Conservation (phyloP, 2,888 invertebrate species). For the Amiota communis region DNA sequence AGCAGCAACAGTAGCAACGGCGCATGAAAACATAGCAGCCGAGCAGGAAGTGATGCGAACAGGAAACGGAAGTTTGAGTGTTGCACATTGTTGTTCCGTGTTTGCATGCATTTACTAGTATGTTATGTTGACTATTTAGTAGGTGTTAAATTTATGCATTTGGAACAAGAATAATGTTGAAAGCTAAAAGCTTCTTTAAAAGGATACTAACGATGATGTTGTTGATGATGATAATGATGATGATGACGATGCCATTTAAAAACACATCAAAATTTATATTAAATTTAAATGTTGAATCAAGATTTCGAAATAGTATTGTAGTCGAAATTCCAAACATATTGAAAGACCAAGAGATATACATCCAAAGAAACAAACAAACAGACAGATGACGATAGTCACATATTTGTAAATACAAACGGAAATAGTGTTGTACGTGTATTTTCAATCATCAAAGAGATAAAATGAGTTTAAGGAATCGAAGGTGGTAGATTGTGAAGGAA, state of each 20-base stretch:
- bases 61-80: slow-evolving; percentile 65
- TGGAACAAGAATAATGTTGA: slow-evolving; percentile 43
- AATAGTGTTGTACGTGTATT: slow-evolving; percentile 57
- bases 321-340: neutral
- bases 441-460: slow-evolving; percentile 65
- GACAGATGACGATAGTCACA: neutral
- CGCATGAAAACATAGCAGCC: slow-evolving; percentile 31
- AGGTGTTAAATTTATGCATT: slow-evolving; percentile 67
- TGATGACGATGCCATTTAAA: slow-evolving; percentile 47
- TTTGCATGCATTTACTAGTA: slow-evolving; percentile 26
- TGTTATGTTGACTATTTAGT: slow-evolving; percentile 51
- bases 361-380: neutral
- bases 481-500: neutral
- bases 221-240: neutral
- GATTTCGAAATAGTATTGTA: neutral
- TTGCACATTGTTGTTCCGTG: slow-evolving; percentile 54
- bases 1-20: slow-evolving; percentile 32
- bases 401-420: no score
- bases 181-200: no score
- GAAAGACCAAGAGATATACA: neutral
- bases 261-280: slow-evolving; percentile 23
- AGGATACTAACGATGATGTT: neutral
- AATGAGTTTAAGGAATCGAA: slow-evolving; percentile 34
- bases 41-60: slow-evolving; percentile 48
- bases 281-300: neutral